These are phyloP conservation scores for Fistularia tabacaria DNA, from an alignment of 2,797 vertebrate species.

Conservation along the genomic window DNA sequence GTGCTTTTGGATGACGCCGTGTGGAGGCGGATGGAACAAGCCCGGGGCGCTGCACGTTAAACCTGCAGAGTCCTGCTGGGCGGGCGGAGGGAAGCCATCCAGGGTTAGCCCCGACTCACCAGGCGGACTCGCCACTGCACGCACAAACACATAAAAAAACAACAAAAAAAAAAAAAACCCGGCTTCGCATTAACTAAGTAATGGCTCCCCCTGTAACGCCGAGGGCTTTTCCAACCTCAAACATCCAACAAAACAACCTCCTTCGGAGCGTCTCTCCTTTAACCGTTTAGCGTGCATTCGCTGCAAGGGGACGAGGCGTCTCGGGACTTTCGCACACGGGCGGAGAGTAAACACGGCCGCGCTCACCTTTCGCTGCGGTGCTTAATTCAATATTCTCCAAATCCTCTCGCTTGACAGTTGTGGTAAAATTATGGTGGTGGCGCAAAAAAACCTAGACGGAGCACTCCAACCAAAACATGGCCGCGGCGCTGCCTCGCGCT, in stretches of 20 bases:
- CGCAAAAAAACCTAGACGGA: slow-evolving; percentile 3
- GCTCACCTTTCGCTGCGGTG: slow-evolving; percentile 25
- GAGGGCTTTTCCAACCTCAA: slow-evolving; percentile 48
- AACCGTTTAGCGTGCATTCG: slow-evolving; percentile 8
- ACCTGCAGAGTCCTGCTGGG: slow-evolving; percentile 45
- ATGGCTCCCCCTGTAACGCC: slow-evolving; percentile 33
- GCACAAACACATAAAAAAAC: slow-evolving; percentile 1
- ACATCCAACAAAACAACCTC: slow-evolving; percentile 27
- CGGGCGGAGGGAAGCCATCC: slow-evolving; percentile 22
- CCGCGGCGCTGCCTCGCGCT: slow-evolving; percentile 12
- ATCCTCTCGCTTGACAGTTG: slow-evolving; percentile 21
- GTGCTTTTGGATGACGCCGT: slow-evolving; percentile 2
- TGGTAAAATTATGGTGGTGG: slow-evolving; percentile 24
- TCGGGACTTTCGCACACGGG: slow-evolving; percentile 6
- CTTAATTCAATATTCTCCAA: slow-evolving; percentile 24
- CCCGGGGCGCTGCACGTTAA: slow-evolving; percentile 32
- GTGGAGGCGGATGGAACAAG: slow-evolving; percentile 52
- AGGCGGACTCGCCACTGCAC: slow-evolving; percentile 36
- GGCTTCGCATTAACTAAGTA: slow-evolving; percentile 39
- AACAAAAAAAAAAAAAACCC: slow-evolving; percentile 21
- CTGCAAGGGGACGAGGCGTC: slow-evolving; percentile 1
- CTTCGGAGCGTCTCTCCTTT: slow-evolving; percentile 12
- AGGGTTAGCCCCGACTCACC: slow-evolving; percentile 42
- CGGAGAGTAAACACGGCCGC: slow-evolving; percentile 22
- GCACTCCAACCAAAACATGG: slow-evolving; percentile 30